Conservation (phyloP, 2,113 vertebrate species). For the Ardeotis arabs region DNA sequence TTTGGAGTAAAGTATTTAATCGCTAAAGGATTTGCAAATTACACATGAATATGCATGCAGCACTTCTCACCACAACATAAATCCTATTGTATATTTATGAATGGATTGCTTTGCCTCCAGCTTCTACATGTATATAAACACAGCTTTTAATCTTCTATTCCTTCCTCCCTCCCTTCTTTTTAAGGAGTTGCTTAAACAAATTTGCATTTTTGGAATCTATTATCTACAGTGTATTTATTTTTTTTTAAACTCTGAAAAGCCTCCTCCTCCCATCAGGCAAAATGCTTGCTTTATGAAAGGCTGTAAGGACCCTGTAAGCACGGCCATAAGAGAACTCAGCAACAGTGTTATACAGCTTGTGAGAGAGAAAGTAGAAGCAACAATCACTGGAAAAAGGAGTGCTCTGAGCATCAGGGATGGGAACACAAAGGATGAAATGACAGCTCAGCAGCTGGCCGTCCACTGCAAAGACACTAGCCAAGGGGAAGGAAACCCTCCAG, state of each 20-base stretch:
- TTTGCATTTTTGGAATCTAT: conserved; percentile 56
- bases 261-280: not conserved
- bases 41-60: conserved; percentile 59
- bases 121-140: conserved; percentile 54
- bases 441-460: not conserved
- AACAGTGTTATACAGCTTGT: not conserved
- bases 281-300: not conserved
- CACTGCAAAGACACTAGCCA: not conserved
- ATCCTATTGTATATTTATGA: conserved; percentile 62
- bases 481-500: not conserved
- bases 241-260: not conserved
- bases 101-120: conserved; percentile 53
- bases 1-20: conserved; percentile 57
- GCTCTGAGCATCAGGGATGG: not conserved
- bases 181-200: conserved; percentile 57
- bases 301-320: not conserved
- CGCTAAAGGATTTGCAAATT: conserved; percentile 57
- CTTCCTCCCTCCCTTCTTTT: conserved; percentile 46
- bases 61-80: conserved; percentile 57
- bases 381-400: not conserved
- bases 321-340: not conserved
- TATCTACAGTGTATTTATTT: conserved; percentile 6
- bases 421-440: not conserved
- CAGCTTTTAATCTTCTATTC: conserved; percentile 48
- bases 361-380: not conserved